phyloP scores from a whole-genome alignment of 2,797 vertebrate genomes.

The Choloepus didactylus region DNA sequence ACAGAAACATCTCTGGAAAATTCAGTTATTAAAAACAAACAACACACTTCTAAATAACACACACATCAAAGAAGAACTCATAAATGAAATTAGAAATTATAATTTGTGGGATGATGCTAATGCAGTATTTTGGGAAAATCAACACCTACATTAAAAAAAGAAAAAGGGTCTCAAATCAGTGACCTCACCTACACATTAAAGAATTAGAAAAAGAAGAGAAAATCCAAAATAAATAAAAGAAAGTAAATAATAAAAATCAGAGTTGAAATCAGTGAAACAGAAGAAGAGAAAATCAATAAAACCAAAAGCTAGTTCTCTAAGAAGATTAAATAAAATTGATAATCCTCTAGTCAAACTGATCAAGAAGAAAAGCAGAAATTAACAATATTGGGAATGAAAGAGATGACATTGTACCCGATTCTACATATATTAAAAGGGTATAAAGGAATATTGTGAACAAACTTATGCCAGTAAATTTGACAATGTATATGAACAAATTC shows the following conservation, averaged over 20 bases:
- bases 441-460: not conserved
- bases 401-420: not conserved
- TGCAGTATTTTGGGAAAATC: not conserved
- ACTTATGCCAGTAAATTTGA: slow-evolving; percentile 12
- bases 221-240: not conserved
- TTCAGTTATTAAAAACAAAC: not conserved
- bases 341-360: not conserved
- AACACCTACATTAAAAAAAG: slow-evolving; percentile 5
- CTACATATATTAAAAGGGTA: not conserved
- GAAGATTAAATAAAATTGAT: not conserved
- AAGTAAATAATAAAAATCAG: not conserved
- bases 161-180: slow-evolving; percentile 2
- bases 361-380: not conserved
- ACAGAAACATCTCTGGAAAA: slow-evolving; percentile 24
- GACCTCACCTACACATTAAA: not conserved
- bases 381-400: not conserved
- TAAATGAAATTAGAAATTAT: not conserved
- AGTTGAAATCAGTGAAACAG: not conserved
- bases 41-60: not conserved
- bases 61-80: not conserved
- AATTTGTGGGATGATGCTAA: not conserved
- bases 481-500: not conserved
- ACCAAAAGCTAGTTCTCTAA: slow-evolving; percentile 15
- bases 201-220: slow-evolving; percentile 16
- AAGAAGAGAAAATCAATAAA: slow-evolving; percentile 4